Conservation (phyloP, 2,888 invertebrate genomes). For the Yponomeuta evonymella region DNA sequence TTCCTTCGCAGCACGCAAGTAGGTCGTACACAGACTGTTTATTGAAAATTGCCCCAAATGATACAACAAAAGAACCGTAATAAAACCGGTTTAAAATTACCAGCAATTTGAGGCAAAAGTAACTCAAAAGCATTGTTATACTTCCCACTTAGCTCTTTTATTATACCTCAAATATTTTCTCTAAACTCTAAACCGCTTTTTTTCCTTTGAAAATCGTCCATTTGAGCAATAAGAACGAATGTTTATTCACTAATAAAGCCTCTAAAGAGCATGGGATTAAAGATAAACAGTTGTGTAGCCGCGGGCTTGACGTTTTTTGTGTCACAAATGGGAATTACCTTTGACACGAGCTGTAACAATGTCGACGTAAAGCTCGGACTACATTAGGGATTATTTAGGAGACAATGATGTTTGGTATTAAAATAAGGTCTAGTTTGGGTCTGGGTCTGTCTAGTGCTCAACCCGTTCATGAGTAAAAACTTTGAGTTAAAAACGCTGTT, state of each 20-base stretch:
- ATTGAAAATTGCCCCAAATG: too few relatives aligned
- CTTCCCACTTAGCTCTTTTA: not conserved
- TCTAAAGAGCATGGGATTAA: constrained; percentile 7
- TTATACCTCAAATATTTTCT: not conserved
- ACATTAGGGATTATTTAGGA: constrained; percentile 26
- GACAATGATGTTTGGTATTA: too few relatives aligned
- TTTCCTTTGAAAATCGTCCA: constrained; percentile 9
- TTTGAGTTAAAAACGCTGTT: too few relatives aligned
- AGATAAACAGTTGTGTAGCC: constrained; percentile 15
- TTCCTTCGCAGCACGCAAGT: too few relatives aligned
- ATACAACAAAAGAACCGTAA: not conserved
- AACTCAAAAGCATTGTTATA: not conserved
- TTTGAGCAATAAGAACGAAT: not conserved
- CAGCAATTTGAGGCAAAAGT: not conserved
- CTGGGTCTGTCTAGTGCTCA: too few relatives aligned
- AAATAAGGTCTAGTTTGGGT: too few relatives aligned
- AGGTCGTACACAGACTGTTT: too few relatives aligned
- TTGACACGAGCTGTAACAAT: constrained; percentile 19
- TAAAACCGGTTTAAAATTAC: not conserved
- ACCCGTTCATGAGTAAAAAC: too few relatives aligned
- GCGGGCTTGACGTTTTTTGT: constrained; percentile 7
- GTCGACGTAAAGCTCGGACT: constrained; percentile 28
- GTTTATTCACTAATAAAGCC: constrained; percentile 7
- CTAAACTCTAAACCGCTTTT: not conserved
- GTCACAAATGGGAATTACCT: constrained; percentile 20